Evolutionary conservation across 92 coral and sea anemone genomes (phyloP).

Genomic region (Palythoa heliodiscus): DNA sequence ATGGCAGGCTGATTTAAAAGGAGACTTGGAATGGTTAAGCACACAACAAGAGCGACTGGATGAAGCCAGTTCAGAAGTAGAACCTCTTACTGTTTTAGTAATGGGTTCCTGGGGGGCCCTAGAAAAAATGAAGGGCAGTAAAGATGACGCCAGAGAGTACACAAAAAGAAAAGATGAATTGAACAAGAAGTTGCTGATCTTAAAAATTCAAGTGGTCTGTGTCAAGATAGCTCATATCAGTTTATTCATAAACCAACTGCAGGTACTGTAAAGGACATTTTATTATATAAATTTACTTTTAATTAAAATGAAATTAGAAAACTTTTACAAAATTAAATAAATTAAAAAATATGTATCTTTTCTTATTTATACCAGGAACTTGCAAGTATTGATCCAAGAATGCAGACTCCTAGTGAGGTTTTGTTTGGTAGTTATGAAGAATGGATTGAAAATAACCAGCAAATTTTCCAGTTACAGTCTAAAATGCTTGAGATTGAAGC

Average conservation of each 20-base stretch:
- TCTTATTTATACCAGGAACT: conserved; percentile 44
- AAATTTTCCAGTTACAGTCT: conserved; percentile 74
- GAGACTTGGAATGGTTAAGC: conserved; percentile 68
- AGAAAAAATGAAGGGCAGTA: conserved; percentile 70
- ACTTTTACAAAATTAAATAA: too few relatives aligned
- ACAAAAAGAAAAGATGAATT: conserved; percentile 58
- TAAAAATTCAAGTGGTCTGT: conserved; percentile 79
- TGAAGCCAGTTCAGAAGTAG: conserved; percentile 52
- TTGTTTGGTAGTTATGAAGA: conserved; percentile 72
- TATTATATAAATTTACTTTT: too few relatives aligned
- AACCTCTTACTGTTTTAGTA: conserved; percentile 71
- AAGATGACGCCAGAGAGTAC: conserved; percentile 79
- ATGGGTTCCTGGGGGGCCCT: conserved; percentile 92
- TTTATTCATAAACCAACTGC: conserved; percentile 58
- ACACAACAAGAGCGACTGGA: conserved; percentile 75
- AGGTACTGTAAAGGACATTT: conserved; percentile 51
- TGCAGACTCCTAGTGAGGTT: conserved; percentile 62
- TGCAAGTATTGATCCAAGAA: conserved; percentile 53
- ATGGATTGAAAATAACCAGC: conserved; percentile 69
- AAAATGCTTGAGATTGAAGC: conserved; percentile 82
- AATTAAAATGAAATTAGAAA: too few relatives aligned
- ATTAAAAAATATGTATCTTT: not conserved
- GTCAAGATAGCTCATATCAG: conserved; percentile 66
- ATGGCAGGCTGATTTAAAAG: conserved; percentile 63
- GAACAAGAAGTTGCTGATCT: conserved; percentile 62